These are phyloP conservation scores for Ornithorhynchus anatinus DNA, from an alignment of 2,113 vertebrate genomes.

Conservation along the genomic window DNA sequence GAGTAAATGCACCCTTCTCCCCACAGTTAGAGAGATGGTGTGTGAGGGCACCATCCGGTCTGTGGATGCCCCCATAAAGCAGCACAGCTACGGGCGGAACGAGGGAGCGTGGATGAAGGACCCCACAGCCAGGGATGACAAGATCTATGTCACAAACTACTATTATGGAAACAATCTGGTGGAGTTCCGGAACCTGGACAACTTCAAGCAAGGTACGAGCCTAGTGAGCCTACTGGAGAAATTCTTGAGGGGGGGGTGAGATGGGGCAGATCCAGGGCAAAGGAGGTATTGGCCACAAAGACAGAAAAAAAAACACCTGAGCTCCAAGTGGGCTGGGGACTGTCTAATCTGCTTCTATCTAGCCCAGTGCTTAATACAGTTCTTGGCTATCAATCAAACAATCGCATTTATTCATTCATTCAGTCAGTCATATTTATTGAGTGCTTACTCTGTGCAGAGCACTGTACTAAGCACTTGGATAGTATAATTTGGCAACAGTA, in stretches of 20 bases:
- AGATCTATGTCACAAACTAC: conserved; percentile 96
- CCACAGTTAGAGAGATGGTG: conserved; percentile 77
- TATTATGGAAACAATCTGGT: conserved; percentile 96
- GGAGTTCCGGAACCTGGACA: conserved; percentile 95
- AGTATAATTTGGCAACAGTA: too few species aligned
- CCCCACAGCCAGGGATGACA: conserved; percentile 84
- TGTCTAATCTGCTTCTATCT: too few species aligned
- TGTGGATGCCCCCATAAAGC: conserved; percentile 82
- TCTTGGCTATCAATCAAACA: too few species aligned
- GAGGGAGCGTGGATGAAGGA: conserved; percentile 99
- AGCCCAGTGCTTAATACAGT: too few species aligned
- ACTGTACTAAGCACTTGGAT: too few species aligned
- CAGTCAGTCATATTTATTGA: too few species aligned
- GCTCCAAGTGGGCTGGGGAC: too few species aligned
- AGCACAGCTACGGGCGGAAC: conserved; percentile 94
- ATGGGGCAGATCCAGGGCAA: not conserved
- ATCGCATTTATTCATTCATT: too few species aligned
- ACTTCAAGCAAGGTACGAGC: conserved; percentile 96
- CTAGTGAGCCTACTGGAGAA: not conserved
- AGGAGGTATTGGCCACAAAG: too few species aligned
- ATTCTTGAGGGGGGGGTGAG: not conserved
- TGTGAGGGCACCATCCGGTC: conserved; percentile 91
- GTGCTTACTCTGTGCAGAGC: too few species aligned
- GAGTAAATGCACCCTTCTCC: not conserved
- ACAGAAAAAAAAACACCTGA: too few species aligned